A percentile compares a stretch with the other conserved stretches of the same genome.
Evolutionary conservation across 2,113 vertebrate genomes (phyloP).

Genomic region (Bubo blakistoni): DNA sequence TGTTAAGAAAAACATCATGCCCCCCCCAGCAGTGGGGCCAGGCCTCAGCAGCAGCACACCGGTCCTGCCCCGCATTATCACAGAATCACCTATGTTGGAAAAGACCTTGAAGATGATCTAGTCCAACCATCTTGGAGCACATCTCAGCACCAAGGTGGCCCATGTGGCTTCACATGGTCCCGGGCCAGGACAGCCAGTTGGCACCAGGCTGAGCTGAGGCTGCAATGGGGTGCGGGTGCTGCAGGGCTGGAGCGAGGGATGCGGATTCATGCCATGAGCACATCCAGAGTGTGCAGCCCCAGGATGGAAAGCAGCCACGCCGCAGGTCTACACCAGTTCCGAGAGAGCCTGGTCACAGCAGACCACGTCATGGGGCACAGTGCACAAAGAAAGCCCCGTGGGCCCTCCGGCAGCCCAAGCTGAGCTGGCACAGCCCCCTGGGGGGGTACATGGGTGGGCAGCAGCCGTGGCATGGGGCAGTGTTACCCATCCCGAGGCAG

Average conservation of each 20-base stretch:
- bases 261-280: not conserved
- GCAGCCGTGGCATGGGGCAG: not conserved
- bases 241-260: not conserved
- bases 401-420: not conserved
- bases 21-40: not conserved
- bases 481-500: fast-evolving
- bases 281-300: not conserved
- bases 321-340: not conserved
- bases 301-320: not conserved
- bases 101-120: too few relatives aligned
- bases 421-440: not conserved
- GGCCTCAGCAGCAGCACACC: not conserved
- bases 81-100: too few relatives aligned
- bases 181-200: fast-evolving
- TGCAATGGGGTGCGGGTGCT: not conserved
- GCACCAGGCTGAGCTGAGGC: not conserved
- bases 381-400: fast-evolving
- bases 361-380: not conserved
- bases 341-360: not conserved
- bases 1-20: fast-evolving
- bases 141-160: not conserved
- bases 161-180: fast-evolving
- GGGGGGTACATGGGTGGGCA: not conserved
- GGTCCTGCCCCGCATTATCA: not conserved
- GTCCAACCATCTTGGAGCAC: not conserved